phyloP scores from a whole-genome alignment of 1,140 invertebrate genomes.

The Metopolophium dirhodum region DNA sequence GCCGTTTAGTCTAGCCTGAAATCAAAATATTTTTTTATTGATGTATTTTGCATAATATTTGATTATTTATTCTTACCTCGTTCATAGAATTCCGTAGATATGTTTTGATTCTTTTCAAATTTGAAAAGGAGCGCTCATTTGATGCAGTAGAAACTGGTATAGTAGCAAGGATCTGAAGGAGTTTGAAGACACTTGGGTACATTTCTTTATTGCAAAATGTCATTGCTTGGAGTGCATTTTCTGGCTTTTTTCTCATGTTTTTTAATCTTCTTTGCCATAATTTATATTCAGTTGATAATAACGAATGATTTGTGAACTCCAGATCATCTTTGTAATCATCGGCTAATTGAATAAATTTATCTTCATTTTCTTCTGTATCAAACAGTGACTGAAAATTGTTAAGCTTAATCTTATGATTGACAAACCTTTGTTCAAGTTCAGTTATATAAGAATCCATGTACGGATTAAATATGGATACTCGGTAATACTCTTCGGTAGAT shows the following conservation, averaged over 20 bases:
- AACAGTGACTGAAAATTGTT: slow-evolving; percentile 14
- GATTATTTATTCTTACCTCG: background rate
- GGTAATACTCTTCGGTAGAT: slow-evolving; percentile 15
- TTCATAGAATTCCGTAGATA: background rate
- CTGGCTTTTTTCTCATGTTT: background rate
- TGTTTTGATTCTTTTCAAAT: slow-evolving; percentile 16
- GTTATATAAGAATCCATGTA: slow-evolving; percentile 22
- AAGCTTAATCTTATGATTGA: background rate
- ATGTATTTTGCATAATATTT: background rate
- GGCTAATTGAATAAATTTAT: slow-evolving; percentile 18
- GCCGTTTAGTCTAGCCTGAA: background rate
- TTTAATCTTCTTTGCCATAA: background rate
- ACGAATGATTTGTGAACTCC: background rate
- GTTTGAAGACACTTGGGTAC: slow-evolving; percentile 24
- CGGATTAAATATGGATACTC: background rate
- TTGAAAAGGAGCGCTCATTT: slow-evolving; percentile 22
- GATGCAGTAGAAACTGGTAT: background rate
- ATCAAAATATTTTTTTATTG: background rate
- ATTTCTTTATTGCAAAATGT: slow-evolving; percentile 26
- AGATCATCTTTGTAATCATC: slow-evolving; percentile 24
- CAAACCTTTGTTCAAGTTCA: slow-evolving; percentile 28
- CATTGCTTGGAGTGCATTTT: slow-evolving; percentile 18
- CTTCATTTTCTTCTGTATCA: slow-evolving; percentile 18
- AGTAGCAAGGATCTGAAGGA: slow-evolving; percentile 9
- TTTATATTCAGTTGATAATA: slow-evolving; percentile 19